phyloP scores from a whole-genome alignment of 2,797 vertebrate species.

The Manis javanica region DNA sequence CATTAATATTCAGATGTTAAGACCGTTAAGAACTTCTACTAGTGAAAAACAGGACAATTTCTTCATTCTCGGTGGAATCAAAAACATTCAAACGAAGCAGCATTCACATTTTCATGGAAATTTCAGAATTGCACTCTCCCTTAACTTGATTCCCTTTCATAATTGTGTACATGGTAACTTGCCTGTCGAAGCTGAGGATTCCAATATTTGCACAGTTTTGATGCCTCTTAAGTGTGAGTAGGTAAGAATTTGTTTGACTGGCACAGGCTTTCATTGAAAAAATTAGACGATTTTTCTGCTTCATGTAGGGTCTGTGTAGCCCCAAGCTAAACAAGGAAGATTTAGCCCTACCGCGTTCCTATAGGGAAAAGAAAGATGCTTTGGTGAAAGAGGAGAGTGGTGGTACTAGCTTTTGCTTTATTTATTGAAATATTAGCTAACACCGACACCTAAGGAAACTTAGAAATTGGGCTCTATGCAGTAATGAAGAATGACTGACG shows the following conservation, averaged over 20 bases:
- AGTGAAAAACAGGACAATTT: slow-evolving; percentile 53
- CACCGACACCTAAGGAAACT: slow-evolving; percentile 80
- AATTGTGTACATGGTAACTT: slow-evolving; percentile 45
- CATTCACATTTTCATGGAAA: background rate
- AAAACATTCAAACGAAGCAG: slow-evolving; percentile 68
- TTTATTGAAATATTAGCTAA: slow-evolving; percentile 78
- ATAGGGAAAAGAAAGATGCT: slow-evolving; percentile 74
- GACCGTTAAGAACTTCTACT: slow-evolving; percentile 62
- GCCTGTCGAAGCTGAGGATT: slow-evolving; percentile 55
- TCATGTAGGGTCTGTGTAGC: slow-evolving; percentile 85
- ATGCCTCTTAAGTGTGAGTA: slow-evolving; percentile 77
- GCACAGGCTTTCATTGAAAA: slow-evolving; percentile 87
- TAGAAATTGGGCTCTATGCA: slow-evolving; percentile 75
- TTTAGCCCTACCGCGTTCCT: slow-evolving; percentile 81
- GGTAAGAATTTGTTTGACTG: slow-evolving; percentile 85
- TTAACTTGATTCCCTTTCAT: slow-evolving; percentile 72
- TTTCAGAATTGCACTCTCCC: slow-evolving; percentile 58
- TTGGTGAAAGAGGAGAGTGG: slow-evolving; percentile 78
- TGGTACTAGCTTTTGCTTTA: slow-evolving; percentile 74
- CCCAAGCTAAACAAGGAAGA: slow-evolving; percentile 86
- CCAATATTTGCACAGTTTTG: slow-evolving; percentile 72
- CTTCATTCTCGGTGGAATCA: slow-evolving; percentile 63
- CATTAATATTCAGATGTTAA: slow-evolving; percentile 71
- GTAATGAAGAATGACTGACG: slow-evolving; percentile 83
- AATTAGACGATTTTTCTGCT: slow-evolving; percentile 86